Base-by-base conservation (phyloP, 2,888 invertebrate species). In the Polyploca ridens region DNA sequence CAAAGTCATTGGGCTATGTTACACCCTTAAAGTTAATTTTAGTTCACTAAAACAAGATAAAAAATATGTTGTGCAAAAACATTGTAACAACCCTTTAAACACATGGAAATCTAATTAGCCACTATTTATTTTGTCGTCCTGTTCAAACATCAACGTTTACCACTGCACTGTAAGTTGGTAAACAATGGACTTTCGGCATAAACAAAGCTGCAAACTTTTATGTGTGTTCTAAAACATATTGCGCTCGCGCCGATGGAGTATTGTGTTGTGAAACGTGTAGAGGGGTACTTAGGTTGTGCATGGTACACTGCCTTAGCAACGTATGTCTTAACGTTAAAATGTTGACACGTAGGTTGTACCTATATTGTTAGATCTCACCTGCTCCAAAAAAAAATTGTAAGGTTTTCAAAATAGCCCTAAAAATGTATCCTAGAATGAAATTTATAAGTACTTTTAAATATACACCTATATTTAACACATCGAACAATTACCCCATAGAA, bases 141-240 rank as follows among this genome's bases (percentile, higher is more conserved):
- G 19, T 54, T 54, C 19, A 7, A 19, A 54, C 54, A 10, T 54
- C 16, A 54, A 54, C 16, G 2, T 49, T 49, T 49, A 16, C 49
- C 49, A 16, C n/a, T n/a, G 2, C 10, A 46, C n/a, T 13, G 46
- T 46, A 10, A 54, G 19, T 54, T 19, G 10, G 54, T 19, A 19
- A 54, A 54, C 54, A 54, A 54, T 54, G 54, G 54, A 19, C 10
- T 54, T 54, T 54, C 5, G 54, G 19, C 19, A 54, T 54, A 54
- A 54, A 54, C 54, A 19, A 19, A 19, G 16, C 49, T 54, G 19
- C 16, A 54, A 54, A 54, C 19, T 54, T 49, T 54, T 54, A 54
- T 54, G 54, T 16, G 6, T 54, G 54, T 54, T 19, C 19, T 16
- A 19, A 54, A 54, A 54, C 54, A 19, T 49, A 49, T 54, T n/a